Evolutionary conservation across 2,113 vertebrate genomes (phyloP).

Genomic region (Brachionichthys hirsutus): DNA sequence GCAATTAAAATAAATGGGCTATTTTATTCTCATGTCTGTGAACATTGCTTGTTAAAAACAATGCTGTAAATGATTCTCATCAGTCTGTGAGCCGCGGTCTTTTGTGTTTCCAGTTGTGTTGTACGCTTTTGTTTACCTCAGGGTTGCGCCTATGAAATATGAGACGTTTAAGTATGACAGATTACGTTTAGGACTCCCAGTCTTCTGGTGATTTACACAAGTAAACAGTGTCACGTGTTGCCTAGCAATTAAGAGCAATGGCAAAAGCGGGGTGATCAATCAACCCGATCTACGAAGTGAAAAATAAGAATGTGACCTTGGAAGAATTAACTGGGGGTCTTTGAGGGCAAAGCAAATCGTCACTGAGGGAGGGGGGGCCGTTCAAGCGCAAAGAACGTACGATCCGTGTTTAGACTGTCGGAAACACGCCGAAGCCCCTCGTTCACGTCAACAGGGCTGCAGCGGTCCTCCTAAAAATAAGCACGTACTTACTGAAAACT

Average conservation of each 20-base stretch:
- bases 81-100: no score
- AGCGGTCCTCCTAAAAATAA: slow-evolving; percentile 57
- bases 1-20: not conserved
- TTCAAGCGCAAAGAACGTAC: slow-evolving; percentile 40
- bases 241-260: slow-evolving; percentile 23
- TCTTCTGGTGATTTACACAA: slow-evolving; percentile 22
- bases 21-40: not conserved
- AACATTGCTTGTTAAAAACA: not conserved
- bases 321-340: slow-evolving; percentile 49
- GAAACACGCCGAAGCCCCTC: slow-evolving; percentile 4
- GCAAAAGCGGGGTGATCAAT: slow-evolving; percentile 27
- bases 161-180: slow-evolving; percentile 14
- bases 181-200: not conserved
- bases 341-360: slow-evolving; percentile 27
- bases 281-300: slow-evolving; percentile 23
- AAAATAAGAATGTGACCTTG: slow-evolving; percentile 49
- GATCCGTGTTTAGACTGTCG: slow-evolving; percentile 20
- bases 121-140: not conserved
- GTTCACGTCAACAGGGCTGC: slow-evolving; percentile 32
- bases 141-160: slow-evolving; percentile 5
- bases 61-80: not conserved
- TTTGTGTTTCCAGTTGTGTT: no score
- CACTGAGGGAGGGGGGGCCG: slow-evolving; percentile 6
- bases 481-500: slow-evolving; percentile 37
- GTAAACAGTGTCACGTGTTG: slow-evolving; percentile 26